Percentiles rank a stretch among this genome's conserved stretches.
Evolutionary conservation across 2,113 vertebrate species (phyloP).

Genomic region (Scomber colias): DNA sequence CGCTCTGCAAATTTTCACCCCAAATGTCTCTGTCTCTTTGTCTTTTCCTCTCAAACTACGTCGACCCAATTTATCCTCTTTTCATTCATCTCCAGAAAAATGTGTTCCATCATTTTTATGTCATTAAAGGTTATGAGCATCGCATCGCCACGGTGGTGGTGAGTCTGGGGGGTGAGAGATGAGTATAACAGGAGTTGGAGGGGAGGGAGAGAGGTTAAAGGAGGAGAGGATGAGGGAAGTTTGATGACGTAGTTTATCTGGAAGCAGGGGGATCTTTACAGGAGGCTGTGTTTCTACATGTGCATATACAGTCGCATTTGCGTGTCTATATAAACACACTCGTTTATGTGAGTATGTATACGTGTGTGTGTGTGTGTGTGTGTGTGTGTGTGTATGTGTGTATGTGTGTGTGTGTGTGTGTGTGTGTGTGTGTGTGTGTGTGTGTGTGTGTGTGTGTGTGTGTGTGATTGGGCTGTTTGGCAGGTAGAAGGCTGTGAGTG

Average conservation of each 20-base stretch:
- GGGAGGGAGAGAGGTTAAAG: slow-evolving; percentile 35
- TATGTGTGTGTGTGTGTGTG: slow-evolving; percentile 1
- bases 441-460: slow-evolving; percentile 53
- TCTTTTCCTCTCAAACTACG: slow-evolving; percentile 46
- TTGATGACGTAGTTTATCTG: slow-evolving; percentile 64
- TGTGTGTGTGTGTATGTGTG: slow-evolving; percentile 36
- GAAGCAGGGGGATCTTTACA: slow-evolving; percentile 53
- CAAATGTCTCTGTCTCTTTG: slow-evolving; percentile 64
- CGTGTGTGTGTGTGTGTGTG: not conserved
- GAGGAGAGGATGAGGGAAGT: slow-evolving; percentile 42
- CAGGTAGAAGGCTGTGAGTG: slow-evolving; percentile 95
- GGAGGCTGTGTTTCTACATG: slow-evolving; percentile 57
- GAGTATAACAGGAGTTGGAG: slow-evolving; percentile 19
- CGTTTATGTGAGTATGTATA: slow-evolving; percentile 17
- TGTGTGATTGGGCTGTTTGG: slow-evolving; percentile 90
- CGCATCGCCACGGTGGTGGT: slow-evolving; percentile 14
- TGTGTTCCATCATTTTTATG: slow-evolving; percentile 61
- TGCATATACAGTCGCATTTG: slow-evolving; percentile 50
- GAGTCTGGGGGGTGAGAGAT: slow-evolving; percentile 21
- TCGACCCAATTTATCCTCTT: slow-evolving; percentile 63
- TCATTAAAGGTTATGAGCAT: slow-evolving; percentile 66
- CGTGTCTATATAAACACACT: slow-evolving; percentile 27
- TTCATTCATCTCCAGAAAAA: slow-evolving; percentile 67
- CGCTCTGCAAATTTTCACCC: slow-evolving; percentile 69
- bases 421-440: slow-evolving; percentile 23